Percentiles rank a stretch among this genome's conserved stretches.
phyloP scores from a whole-genome alignment of 2,113 vertebrate genomes.

The Lagopus muta region DNA sequence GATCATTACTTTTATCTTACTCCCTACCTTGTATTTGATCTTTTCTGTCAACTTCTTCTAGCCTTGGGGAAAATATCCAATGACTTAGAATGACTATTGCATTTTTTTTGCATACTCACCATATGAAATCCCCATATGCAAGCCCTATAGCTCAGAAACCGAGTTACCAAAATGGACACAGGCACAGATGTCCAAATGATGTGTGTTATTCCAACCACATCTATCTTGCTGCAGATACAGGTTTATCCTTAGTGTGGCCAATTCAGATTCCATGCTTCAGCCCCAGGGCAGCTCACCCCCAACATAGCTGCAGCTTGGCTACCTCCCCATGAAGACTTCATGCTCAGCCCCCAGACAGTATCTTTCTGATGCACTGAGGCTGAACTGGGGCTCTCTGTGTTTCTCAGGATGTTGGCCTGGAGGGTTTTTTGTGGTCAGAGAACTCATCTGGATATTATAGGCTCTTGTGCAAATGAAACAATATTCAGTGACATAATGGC shows the following conservation, averaged over 20 bases:
- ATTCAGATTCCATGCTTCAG: not conserved
- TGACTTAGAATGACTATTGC: not conserved
- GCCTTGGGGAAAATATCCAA: not conserved
- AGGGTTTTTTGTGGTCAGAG: not conserved
- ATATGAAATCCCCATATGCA: not conserved
- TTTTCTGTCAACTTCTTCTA: not conserved
- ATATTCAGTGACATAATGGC: not conserved
- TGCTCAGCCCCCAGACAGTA: not conserved
- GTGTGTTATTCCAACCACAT: not conserved
- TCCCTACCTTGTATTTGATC: not conserved
- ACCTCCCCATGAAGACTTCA: not conserved
- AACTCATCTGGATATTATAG: fast-evolving
- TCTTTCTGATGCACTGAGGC: not conserved
- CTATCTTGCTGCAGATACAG: not conserved
- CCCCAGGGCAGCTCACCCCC: not conserved
- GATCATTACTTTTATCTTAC: not conserved
- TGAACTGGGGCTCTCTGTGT: not conserved
- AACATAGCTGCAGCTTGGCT: not conserved
- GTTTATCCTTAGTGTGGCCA: not conserved
- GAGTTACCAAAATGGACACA: not conserved
- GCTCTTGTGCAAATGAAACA: not conserved
- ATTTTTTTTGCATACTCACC: not conserved
- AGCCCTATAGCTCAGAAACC: not conserved
- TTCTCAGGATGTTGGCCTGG: not conserved
- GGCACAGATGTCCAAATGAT: not conserved